phyloP scores from a whole-genome alignment of 2,888 invertebrate genomes.

The Synanthedon myopaeformis region DNA sequence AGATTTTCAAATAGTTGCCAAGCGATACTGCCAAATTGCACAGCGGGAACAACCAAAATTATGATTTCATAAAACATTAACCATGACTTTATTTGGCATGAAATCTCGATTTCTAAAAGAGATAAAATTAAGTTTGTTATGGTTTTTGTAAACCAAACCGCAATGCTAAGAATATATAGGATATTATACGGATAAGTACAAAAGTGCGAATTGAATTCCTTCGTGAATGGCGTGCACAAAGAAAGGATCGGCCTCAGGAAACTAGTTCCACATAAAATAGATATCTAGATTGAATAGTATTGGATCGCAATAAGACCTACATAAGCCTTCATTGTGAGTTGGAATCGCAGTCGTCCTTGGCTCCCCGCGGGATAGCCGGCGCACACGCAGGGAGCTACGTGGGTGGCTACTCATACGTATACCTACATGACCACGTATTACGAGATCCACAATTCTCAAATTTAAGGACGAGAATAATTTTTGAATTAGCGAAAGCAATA shows the following conservation, averaged over 20 bases:
- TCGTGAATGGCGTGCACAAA: conserved; percentile 26
- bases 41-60: too few relatives aligned
- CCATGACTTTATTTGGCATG: too few relatives aligned
- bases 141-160: too few relatives aligned
- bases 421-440: neutral
- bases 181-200: neutral
- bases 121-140: too few relatives aligned
- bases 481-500: too few relatives aligned
- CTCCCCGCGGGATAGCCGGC: conserved; percentile 30
- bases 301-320: conserved; percentile 54
- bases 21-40: too few relatives aligned
- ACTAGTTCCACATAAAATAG: conserved; percentile 60
- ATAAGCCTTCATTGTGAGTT: conserved; percentile 51
- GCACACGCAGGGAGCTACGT: conserved; percentile 31
- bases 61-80: too few relatives aligned
- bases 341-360: conserved; percentile 55
- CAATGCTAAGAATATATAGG: too few relatives aligned
- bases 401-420: conserved; percentile 27
- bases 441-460: neutral
- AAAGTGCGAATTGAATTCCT: conserved; percentile 34
- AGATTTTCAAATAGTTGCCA: too few relatives aligned
- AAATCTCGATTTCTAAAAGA: too few relatives aligned
- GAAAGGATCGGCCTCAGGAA: conserved; percentile 46
- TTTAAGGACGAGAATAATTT: too few relatives aligned
- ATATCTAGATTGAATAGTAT: conserved; percentile 60